Conservation (phyloP, 1,140 invertebrate genomes). For the Penaeus japonicus region DNA sequence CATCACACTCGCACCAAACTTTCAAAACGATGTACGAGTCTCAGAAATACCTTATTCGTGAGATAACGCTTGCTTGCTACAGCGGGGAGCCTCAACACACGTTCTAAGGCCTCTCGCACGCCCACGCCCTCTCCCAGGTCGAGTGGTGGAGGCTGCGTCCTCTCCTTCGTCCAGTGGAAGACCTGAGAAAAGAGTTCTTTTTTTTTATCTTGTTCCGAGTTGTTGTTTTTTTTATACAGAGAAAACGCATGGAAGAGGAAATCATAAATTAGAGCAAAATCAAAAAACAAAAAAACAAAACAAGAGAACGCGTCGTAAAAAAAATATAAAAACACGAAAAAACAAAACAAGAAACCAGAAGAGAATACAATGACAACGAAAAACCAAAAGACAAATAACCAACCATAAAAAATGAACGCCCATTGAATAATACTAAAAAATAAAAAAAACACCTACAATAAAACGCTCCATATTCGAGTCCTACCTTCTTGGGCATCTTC, state of each 20-base stretch:
- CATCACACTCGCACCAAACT: too few relatives aligned
- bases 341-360: too few relatives aligned
- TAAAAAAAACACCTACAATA: not conserved
- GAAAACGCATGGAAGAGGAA: too few relatives aligned
- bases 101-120: conserved; percentile 75
- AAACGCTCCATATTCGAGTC: not conserved
- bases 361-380: too few relatives aligned
- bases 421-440: too few relatives aligned
- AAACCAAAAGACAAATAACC: too few relatives aligned
- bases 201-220: too few relatives aligned
- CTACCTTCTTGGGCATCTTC: conserved; percentile 82
- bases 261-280: not conserved
- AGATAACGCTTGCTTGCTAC: conserved; percentile 95
- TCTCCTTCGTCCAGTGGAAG: conserved; percentile 67
- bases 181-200: too few relatives aligned
- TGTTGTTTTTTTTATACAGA: too few relatives aligned
- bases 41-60: conserved; percentile 75
- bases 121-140: conserved; percentile 69
- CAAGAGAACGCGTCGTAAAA: too few relatives aligned
- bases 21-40: not conserved
- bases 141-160: conserved; percentile 62
- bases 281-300: too few relatives aligned
- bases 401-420: not conserved
- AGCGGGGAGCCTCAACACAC: conserved; percentile 86
- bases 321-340: too few relatives aligned